phyloP scores from a whole-genome alignment of 2,113 vertebrate genomes.

The Taxidea taxus region DNA sequence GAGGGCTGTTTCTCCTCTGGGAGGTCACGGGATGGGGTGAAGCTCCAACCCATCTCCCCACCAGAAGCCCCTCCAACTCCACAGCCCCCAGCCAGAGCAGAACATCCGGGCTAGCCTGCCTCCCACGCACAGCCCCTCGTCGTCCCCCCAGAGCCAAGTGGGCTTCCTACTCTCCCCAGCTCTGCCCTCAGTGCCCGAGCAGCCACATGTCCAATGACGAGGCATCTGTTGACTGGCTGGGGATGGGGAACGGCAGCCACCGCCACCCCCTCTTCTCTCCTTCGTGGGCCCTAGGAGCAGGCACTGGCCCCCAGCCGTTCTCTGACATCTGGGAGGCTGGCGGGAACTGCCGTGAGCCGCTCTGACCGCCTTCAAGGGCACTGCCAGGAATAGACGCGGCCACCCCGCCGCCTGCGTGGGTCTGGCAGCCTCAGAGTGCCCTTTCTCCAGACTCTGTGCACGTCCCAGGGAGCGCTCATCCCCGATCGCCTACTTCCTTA shows the following conservation, averaged over 20 bases:
- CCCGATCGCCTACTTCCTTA: not conserved
- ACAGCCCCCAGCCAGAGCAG: not conserved
- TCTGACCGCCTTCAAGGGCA: constrained; percentile 75
- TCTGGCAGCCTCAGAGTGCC: constrained; percentile 59
- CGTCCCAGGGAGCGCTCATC: not conserved
- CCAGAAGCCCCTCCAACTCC: not conserved
- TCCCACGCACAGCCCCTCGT: rapidly evolving
- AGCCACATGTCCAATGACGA: not conserved
- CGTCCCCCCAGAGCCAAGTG: not conserved
- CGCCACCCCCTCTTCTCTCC: not conserved
- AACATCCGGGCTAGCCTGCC: not conserved
- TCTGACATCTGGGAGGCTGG: constrained; percentile 67
- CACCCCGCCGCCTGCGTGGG: constrained; percentile 28
- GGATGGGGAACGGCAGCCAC: not conserved
- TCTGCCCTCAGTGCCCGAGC: not conserved
- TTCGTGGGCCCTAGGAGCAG: not conserved
- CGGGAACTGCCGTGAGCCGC: constrained; percentile 35
- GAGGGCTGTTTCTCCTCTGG: not conserved
- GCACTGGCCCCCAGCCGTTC: not conserved
- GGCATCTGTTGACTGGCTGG: not conserved
- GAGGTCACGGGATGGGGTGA: not conserved
- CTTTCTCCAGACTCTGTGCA: constrained; percentile 10
- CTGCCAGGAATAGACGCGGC: constrained; percentile 75
- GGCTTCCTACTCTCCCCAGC: not conserved
- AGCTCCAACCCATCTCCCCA: not conserved